phyloP scores from a whole-genome alignment of 2,888 invertebrate genomes.

The Linnaemya tessellans region DNA sequence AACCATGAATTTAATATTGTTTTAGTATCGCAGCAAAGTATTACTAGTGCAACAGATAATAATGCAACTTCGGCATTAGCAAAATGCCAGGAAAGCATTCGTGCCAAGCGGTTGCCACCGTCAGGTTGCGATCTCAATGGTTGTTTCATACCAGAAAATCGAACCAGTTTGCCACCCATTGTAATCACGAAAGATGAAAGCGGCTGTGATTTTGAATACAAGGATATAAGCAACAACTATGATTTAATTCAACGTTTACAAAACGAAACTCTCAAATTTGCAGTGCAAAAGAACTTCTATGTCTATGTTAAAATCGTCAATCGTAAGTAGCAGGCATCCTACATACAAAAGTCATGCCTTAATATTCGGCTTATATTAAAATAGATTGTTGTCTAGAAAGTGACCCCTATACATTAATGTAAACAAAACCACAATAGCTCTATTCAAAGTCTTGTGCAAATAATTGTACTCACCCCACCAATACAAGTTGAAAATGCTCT shows the following conservation, averaged over 20 bases:
- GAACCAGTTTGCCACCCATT: conserved; percentile 85
- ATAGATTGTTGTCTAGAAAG: too few relatives aligned
- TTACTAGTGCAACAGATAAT: conserved; percentile 60
- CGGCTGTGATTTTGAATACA: conserved; percentile 79
- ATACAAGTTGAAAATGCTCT: too few relatives aligned
- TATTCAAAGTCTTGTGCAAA: too few relatives aligned
- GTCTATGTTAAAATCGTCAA: conserved; percentile 89
- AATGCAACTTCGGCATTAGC: conserved; percentile 67
- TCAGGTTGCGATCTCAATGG: conserved; percentile 78
- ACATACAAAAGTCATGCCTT: too few relatives aligned
- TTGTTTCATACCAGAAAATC: conserved; percentile 82
- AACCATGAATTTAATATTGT: not conserved
- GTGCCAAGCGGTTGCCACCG: conserved; percentile 77
- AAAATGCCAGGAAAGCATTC: conserved; percentile 61
- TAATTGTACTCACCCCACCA: too few relatives aligned
- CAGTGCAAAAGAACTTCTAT: conserved; percentile 89
- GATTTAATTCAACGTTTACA: conserved; percentile 85
- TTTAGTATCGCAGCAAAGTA: conserved; percentile 47
- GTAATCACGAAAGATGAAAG: conserved; percentile 76
- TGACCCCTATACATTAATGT: too few relatives aligned
- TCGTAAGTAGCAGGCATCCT: conserved; percentile 85
- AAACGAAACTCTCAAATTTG: conserved; percentile 88
- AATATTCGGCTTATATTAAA: too few relatives aligned
- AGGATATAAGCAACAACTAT: conserved; percentile 84
- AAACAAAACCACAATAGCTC: too few relatives aligned